phyloP scores from a whole-genome alignment of 2,888 invertebrate species.

The Rhagium mordax region DNA sequence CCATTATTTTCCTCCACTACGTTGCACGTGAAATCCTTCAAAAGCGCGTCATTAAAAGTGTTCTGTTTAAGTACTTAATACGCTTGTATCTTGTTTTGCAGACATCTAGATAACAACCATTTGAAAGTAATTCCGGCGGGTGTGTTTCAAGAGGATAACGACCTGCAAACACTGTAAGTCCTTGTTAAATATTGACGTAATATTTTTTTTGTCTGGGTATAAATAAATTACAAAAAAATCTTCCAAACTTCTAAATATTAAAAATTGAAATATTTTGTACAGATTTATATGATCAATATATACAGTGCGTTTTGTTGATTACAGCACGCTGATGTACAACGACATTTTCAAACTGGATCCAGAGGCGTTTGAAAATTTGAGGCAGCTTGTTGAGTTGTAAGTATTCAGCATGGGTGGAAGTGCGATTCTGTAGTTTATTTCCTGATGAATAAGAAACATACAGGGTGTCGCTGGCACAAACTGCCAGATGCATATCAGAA shows the following conservation, averaged over 20 bases:
- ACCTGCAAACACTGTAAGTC: constrained; percentile 70
- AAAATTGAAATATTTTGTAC: too few species aligned
- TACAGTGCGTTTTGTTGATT: constrained; percentile 35
- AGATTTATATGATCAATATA: too few species aligned
- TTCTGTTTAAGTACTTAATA: constrained; percentile 45
- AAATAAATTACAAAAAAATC: too few species aligned
- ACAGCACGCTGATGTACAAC: constrained; percentile 59
- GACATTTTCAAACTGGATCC: constrained; percentile 49
- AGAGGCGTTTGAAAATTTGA: constrained; percentile 52
- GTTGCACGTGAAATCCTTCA: too few species aligned
- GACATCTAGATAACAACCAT: constrained; percentile 71
- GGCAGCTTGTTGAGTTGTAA: constrained; percentile 39
- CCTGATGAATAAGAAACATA: too few species aligned
- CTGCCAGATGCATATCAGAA: too few species aligned
- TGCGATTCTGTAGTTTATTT: neutral
- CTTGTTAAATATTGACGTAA: neutral
- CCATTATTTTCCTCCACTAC: too few species aligned
- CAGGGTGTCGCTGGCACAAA: too few species aligned
- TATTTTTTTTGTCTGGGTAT: too few species aligned
- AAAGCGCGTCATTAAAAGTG: too few species aligned
- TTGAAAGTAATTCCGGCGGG: constrained; percentile 65
- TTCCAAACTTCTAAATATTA: too few species aligned
- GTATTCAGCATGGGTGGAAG: constrained; percentile 14
- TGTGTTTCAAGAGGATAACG: constrained; percentile 67
- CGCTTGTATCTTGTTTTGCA: constrained; percentile 58